These are phyloP conservation scores for Pycnomerus fuliginosus DNA, from an alignment of 2,888 invertebrate species.

Conservation along the genomic window DNA sequence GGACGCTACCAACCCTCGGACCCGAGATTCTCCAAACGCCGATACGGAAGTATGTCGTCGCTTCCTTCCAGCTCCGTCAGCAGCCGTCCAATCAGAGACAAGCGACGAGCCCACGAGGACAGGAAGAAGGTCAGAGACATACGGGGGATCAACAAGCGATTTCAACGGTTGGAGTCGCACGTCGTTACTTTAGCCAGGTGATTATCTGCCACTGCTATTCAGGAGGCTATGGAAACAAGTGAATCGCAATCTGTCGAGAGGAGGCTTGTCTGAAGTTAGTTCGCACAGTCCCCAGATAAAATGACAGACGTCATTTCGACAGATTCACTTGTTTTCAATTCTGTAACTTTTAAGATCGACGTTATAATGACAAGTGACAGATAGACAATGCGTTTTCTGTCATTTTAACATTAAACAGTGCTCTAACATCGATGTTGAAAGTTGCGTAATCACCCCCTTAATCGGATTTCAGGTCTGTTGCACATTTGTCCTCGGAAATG, in stretches of 20 bases:
- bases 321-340: no score
- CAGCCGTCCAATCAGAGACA: slow-evolving; percentile 73
- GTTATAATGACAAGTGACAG: no score
- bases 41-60: slow-evolving; percentile 82
- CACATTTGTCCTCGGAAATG: slow-evolving; percentile 90
- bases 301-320: no score
- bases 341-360: no score
- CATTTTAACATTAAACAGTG: no score
- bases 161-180: slow-evolving; percentile 86
- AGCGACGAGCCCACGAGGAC: slow-evolving; percentile 67
- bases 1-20: slow-evolving; percentile 59
- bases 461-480: slow-evolving; percentile 76
- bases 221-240: no score
- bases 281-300: no score
- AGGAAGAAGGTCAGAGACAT: slow-evolving; percentile 70
- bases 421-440: no score
- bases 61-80: slow-evolving; percentile 81
- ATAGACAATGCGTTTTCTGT: no score
- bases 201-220: background rate
- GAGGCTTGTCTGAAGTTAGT: no score
- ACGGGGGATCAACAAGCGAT: slow-evolving; percentile 81
- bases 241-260: no score
- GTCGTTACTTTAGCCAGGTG: slow-evolving; percentile 81
- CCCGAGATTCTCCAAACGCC: slow-evolving; percentile 55
- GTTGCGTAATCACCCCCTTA: no score